These are phyloP conservation scores for Rafetus swinhoei DNA, from an alignment of 2,113 vertebrate species.

Conservation along the genomic window DNA sequence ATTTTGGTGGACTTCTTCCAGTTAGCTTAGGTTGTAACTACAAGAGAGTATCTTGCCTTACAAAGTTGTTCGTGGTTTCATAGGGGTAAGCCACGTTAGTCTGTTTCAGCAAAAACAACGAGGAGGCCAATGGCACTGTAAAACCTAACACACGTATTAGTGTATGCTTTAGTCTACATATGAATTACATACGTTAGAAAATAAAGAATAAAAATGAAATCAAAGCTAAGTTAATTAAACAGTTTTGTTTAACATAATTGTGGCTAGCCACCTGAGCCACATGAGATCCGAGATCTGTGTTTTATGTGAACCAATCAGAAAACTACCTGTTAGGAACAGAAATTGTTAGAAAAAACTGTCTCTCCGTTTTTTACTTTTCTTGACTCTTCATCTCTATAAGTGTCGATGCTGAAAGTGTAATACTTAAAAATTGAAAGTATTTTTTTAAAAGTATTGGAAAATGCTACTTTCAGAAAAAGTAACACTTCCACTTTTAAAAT, in stretches of 20 bases:
- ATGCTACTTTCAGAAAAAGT: not conserved
- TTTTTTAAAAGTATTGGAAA: not conserved
- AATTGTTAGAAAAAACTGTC: not conserved
- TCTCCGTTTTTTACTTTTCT: not conserved
- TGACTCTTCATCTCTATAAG: too few species aligned
- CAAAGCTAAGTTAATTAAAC: not conserved
- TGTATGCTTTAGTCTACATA: not conserved
- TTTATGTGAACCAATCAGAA: not conserved
- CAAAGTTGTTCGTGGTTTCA: too few species aligned
- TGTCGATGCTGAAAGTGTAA: not conserved
- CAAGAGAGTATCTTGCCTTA: too few species aligned
- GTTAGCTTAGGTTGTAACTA: not conserved
- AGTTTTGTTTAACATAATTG: not conserved
- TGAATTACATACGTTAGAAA: not conserved
- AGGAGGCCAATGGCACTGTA: too few species aligned
- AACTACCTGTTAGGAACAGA: not conserved
- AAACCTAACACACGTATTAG: too few species aligned
- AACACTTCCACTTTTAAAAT: not conserved
- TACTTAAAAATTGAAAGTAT: not conserved
- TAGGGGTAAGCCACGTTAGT: too few species aligned
- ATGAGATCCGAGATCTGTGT: not conserved
- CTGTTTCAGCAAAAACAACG: too few species aligned
- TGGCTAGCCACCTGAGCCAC: not conserved
- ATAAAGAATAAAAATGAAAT: too few species aligned
- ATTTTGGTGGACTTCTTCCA: not conserved